Percentiles rank a stretch among this genome's conserved stretches.
These are phyloP conservation scores for Macrosiphum euphorbiae DNA, from an alignment of 2,888 invertebrate genomes.

Conservation along the genomic window DNA sequence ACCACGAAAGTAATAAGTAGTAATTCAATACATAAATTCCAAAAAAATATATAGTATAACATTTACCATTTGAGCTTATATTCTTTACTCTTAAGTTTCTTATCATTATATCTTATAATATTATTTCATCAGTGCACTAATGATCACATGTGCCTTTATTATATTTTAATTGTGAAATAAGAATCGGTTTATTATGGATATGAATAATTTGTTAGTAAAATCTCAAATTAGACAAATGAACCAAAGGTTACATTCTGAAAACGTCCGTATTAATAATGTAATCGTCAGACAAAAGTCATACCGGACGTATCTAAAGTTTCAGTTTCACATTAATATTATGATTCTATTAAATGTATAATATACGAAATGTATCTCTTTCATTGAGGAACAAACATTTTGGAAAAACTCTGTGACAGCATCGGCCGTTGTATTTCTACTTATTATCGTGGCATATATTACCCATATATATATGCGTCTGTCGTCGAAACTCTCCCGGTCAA, in stretches of 20 bases:
- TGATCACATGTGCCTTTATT: not conserved
- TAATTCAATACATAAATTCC: not conserved
- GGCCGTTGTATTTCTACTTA: not conserved
- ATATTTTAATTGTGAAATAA: not conserved
- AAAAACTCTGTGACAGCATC: not conserved
- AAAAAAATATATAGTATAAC: not conserved
- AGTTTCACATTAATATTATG: not conserved
- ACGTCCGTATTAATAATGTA: constrained; percentile 1
- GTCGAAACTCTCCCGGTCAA: too few species aligned
- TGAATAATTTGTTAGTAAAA: constrained; percentile 2
- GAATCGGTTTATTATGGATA: not conserved
- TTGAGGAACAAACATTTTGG: not conserved
- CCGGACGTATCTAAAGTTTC: not conserved
- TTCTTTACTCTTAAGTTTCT: not conserved
- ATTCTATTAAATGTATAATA: not conserved
- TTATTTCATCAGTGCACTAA: not conserved
- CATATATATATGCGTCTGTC: too few species aligned
- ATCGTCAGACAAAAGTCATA: not conserved
- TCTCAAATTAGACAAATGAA: not conserved
- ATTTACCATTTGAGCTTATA: not conserved
- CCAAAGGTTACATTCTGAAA: not conserved
- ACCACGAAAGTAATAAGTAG: not conserved
- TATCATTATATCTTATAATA: not conserved
- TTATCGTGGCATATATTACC: not conserved
- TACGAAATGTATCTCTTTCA: not conserved